Conservation (phyloP, 1,140 invertebrate species). For the Neomicropteryx cornuta region DNA sequence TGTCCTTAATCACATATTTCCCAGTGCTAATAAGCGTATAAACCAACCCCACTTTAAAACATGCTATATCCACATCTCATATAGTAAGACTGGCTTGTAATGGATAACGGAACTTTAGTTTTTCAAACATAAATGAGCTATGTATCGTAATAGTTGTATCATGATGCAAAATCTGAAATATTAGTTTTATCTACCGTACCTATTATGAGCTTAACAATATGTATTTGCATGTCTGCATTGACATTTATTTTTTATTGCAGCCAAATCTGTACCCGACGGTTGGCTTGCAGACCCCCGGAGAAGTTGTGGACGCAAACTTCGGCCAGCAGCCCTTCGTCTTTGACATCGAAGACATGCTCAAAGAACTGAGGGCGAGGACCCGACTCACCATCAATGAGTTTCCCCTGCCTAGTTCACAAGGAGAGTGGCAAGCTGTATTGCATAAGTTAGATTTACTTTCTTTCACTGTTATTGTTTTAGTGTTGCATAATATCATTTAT, state of each 20-base stretch:
- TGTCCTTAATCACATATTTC: too few relatives aligned
- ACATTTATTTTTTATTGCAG: slow-evolving; percentile 40
- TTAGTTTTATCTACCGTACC: too few relatives aligned
- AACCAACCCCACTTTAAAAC: too few relatives aligned
- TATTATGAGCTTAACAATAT: slow-evolving; percentile 2
- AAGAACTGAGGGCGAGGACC: slow-evolving; percentile 74
- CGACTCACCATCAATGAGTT: slow-evolving; percentile 76
- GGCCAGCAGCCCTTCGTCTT: slow-evolving; percentile 96
- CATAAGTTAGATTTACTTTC: slow-evolving; percentile 72
- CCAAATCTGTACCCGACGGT: slow-evolving; percentile 96
- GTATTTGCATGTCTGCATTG: slow-evolving; percentile 4
- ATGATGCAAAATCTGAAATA: too few relatives aligned
- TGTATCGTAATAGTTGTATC: too few relatives aligned
- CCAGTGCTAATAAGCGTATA: too few relatives aligned
- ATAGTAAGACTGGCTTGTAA: too few relatives aligned
- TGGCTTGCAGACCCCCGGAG: slow-evolving; percentile 94
- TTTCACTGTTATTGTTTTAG: too few relatives aligned
- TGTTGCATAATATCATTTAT: too few relatives aligned
- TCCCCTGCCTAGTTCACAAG: slow-evolving; percentile 74
- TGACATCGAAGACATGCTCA: slow-evolving; percentile 96
- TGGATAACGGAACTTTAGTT: too few relatives aligned
- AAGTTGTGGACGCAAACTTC: slow-evolving; percentile 98
- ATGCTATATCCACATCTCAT: too few relatives aligned
- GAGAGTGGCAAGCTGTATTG: slow-evolving; percentile 83
- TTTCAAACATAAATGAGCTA: too few relatives aligned